Evolutionary conservation across 2,888 invertebrate species (phyloP).

Genomic region (Emesis castigata): DNA sequence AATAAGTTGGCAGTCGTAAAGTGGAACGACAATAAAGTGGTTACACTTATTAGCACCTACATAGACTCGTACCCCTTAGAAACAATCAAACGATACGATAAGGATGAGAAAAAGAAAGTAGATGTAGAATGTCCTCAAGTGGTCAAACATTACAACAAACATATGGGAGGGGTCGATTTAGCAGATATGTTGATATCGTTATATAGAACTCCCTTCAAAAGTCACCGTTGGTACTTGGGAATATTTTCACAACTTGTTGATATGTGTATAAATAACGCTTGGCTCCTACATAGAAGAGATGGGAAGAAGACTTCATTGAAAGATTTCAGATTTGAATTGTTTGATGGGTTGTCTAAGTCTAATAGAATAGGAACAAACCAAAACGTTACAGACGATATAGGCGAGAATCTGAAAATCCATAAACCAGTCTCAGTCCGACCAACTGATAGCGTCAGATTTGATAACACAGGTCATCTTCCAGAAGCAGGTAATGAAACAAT

Average conservation of each 20-base stretch:
- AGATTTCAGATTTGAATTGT: slow-evolving; percentile 26
- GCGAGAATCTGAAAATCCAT: slow-evolving; percentile 25
- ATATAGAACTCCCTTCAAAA: slow-evolving; percentile 28
- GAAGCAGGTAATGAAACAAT: slow-evolving; percentile 38
- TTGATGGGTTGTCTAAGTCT: slow-evolving; percentile 18
- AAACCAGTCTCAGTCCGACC: slow-evolving; percentile 32
- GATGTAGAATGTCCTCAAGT: slow-evolving; percentile 16
- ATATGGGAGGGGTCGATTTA: neutral
- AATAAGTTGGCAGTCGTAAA: slow-evolving; percentile 53
- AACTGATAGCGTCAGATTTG: slow-evolving; percentile 33
- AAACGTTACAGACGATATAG: slow-evolving; percentile 25
- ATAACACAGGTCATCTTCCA: slow-evolving; percentile 26
- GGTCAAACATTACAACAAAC: slow-evolving; percentile 3
- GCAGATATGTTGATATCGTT: neutral
- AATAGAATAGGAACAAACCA: slow-evolving; percentile 12
- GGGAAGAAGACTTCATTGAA: slow-evolving; percentile 23
- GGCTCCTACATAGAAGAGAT: slow-evolving; percentile 20
- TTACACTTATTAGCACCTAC: neutral
- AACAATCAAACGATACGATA: slow-evolving; percentile 23
- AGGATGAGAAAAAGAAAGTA: slow-evolving; percentile 15
- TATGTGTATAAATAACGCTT: slow-evolving; percentile 7
- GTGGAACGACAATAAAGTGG: slow-evolving; percentile 24
- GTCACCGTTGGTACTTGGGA: slow-evolving; percentile 33
- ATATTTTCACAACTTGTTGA: slow-evolving; percentile 28
- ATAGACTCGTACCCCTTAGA: neutral